A percentile compares a stretch with the other conserved stretches of the same genome.
These are phyloP conservation scores for Tupaia chinensis DNA, from an alignment of 2,113 vertebrate genomes.

Conservation along the genomic window DNA sequence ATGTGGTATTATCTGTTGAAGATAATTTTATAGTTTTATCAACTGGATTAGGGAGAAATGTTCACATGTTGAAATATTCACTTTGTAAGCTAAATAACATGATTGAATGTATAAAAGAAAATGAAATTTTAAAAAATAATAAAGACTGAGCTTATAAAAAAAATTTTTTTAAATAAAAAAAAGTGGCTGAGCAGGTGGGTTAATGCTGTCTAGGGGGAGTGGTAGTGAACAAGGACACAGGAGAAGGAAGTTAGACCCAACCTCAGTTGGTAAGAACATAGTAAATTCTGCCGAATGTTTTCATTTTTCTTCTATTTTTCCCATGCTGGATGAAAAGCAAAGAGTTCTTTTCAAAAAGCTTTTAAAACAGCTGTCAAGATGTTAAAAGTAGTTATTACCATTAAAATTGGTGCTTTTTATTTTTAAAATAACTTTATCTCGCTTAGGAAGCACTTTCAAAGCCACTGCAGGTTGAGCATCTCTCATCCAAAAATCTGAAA, in stretches of 20 bases:
- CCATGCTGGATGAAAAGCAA: constrained; percentile 8
- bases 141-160: too few relatives aligned
- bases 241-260: not conserved
- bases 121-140: too few relatives aligned
- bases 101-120: too few relatives aligned
- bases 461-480: not conserved
- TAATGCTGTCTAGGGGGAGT: not conserved
- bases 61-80: too few relatives aligned
- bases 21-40: too few relatives aligned
- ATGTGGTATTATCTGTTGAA: too few relatives aligned
- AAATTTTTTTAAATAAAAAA: too few relatives aligned
- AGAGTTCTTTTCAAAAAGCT: constrained; percentile 29
- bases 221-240: not conserved
- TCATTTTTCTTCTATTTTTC: constrained; percentile 21
- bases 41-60: too few relatives aligned
- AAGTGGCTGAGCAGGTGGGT: not conserved
- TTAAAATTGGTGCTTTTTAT: not conserved
- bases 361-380: not conserved
- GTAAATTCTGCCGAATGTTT: not conserved
- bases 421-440: constrained; percentile 45
- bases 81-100: too few relatives aligned
- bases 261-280: not conserved
- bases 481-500: too few relatives aligned
- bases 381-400: constrained; percentile 34
- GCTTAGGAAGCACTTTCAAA: constrained; percentile 10